phyloP scores from a whole-genome alignment of 2,888 invertebrate species.

The Morinoia aosen region DNA sequence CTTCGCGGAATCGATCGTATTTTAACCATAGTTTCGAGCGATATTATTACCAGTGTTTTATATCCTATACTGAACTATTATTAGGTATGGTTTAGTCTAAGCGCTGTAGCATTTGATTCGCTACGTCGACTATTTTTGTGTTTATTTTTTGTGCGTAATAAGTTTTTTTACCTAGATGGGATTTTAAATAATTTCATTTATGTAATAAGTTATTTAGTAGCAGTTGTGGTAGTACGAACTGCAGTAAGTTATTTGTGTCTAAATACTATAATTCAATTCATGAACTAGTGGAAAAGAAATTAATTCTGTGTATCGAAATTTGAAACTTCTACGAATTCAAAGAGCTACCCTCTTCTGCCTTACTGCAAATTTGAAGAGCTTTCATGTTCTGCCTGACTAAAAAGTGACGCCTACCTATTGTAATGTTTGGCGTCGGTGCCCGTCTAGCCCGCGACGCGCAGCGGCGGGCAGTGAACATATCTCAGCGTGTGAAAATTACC shows the following conservation, averaged over 20 bases:
- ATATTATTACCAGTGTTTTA: background rate
- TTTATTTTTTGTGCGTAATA: too few species aligned
- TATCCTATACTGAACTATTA: background rate
- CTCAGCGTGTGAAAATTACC: constrained; percentile 1
- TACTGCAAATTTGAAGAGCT: background rate
- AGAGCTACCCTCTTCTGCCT: background rate
- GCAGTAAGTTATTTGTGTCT: too few species aligned
- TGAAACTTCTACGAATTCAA: background rate
- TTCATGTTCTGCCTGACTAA: background rate
- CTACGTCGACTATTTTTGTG: too few species aligned
- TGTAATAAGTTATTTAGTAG: too few species aligned
- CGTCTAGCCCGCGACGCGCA: background rate
- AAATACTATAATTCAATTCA: background rate
- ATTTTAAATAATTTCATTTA: background rate
- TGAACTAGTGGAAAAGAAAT: background rate
- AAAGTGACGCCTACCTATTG: background rate
- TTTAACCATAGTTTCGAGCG: background rate
- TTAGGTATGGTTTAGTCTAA: background rate
- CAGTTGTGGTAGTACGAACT: too few species aligned
- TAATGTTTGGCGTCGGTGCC: background rate
- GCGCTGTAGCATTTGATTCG: background rate
- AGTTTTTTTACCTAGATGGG: background rate
- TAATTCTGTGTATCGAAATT: background rate
- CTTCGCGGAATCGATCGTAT: background rate
- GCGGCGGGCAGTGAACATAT: background rate